Evolutionary conservation across 2,113 vertebrate species (phyloP), one percentile per base, ranked within the genome.

Genomic region (Proteles cristata): DNA sequence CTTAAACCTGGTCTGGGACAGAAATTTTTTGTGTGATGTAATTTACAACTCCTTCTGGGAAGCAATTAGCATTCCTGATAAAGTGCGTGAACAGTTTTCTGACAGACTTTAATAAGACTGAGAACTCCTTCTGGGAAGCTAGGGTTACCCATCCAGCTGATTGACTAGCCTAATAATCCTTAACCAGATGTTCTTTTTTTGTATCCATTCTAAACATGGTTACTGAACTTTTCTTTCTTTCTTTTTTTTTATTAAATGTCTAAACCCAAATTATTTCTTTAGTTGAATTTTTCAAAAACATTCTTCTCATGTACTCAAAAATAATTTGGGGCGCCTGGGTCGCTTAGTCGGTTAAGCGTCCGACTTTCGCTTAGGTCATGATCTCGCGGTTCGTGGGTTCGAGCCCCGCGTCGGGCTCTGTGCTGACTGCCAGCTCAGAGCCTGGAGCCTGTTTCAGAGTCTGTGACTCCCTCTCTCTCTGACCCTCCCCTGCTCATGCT

Each of bases 61-160:
- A 97, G 88, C 95, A 96, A 97, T 98, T 97, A 98, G 97, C 94
- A 97, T 97, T 96, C 95, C 96, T 97, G 95, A 94, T 97, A 96
- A 97, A 97, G 94, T 95, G 96, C 92, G 80, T 76, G 95, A 95
- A 95, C 94, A 87, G 84, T 96, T 97, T 96, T 97, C 96, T 97
- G 97, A 97, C 93, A 94, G 96, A 97, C 93, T 97, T 97, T 96
- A 97, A 97, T 96, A 97, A 97, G 97, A 90, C 87, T 15, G 87
- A 95, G 93, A 97, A 96, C 80, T 80, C 96, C 96, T 98, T 97
- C 95, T 92, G 97, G 97, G 97, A 93, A 96, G 94, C 87, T 93
- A 97, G 90, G 80, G 97, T 98, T 97, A 97, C 96, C 90, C 94
- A 96, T 89, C 87, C 69, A 87, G 87, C 96, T 92, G 97, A 97